Conservation (phyloP, 2,113 vertebrate genomes). For the Meleagris gallopavo region DNA sequence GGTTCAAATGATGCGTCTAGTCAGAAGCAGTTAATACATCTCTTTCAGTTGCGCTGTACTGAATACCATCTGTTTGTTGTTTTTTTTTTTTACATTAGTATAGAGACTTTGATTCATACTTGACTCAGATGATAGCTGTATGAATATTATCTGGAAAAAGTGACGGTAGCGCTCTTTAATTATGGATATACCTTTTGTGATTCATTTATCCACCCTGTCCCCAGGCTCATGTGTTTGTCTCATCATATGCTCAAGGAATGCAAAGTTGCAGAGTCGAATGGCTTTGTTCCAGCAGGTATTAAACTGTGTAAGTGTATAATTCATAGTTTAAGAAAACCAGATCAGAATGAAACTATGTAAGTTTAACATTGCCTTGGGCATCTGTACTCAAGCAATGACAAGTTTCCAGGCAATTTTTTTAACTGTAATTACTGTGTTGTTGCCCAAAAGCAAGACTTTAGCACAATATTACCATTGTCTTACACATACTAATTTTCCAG, state of each 20-base stretch:
- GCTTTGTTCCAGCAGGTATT: constrained; percentile 46
- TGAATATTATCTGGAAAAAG: constrained; percentile 64
- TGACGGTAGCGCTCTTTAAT: constrained; percentile 48
- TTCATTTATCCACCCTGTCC: constrained; percentile 56
- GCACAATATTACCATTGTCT: background rate
- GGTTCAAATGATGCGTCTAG: background rate
- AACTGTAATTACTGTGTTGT: background rate
- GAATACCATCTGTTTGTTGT: background rate
- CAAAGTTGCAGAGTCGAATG: constrained; percentile 43
- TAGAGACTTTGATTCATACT: constrained; percentile 1
- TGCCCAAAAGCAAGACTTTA: constrained; percentile 39
- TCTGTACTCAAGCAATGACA: constrained; percentile 41
- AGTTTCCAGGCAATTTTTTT: constrained; percentile 22
- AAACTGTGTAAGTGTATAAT: constrained; percentile 41
- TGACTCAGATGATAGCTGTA: background rate
- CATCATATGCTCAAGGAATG: constrained; percentile 23
- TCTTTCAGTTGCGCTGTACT: background rate
- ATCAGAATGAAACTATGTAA: constrained; percentile 17
- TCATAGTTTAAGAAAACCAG: constrained; percentile 15
- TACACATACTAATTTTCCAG: background rate
- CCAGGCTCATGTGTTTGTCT: constrained; percentile 34
- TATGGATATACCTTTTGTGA: constrained; percentile 43
- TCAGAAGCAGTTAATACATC: background rate
- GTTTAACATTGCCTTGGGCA: constrained; percentile 31
- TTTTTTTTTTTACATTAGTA: background rate